Percentiles rank a stretch among this genome's conserved stretches.
Conservation (phyloP, 1,140 invertebrate species). For the Magallana ariakensis region DNA sequence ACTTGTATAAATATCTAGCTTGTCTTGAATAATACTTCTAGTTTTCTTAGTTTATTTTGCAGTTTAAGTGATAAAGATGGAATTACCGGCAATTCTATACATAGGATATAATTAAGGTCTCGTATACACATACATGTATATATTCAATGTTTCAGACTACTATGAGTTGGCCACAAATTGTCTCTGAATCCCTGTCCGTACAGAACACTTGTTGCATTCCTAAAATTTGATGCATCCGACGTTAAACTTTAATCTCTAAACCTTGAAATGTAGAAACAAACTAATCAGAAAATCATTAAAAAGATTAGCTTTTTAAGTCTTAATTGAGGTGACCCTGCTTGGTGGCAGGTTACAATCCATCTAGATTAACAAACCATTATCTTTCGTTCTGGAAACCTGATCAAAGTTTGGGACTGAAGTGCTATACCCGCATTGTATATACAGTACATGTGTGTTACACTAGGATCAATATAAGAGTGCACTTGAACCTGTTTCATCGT, state of each 20-base stretch:
- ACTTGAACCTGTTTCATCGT: background rate
- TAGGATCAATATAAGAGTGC: background rate
- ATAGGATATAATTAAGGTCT: too few species aligned
- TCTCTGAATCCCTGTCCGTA: background rate
- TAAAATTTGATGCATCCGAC: background rate
- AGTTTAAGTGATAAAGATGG: too few species aligned
- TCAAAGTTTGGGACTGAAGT: background rate
- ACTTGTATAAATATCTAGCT: too few species aligned
- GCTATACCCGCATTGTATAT: background rate
- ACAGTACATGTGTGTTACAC: background rate
- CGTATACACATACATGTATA: too few species aligned
- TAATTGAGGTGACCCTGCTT: slow-evolving; percentile 24
- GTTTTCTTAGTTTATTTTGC: too few species aligned
- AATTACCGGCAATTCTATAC: too few species aligned
- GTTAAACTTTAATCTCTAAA: background rate
- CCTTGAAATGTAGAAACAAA: background rate
- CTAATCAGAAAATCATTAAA: slow-evolving; percentile 13
- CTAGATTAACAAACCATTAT: background rate
- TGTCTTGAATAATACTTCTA: too few species aligned
- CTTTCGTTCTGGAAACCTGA: slow-evolving; percentile 20
- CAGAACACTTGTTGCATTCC: background rate
- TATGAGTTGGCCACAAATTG: background rate
- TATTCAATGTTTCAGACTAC: too few species aligned
- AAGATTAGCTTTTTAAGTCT: background rate
- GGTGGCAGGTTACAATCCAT: background rate